Conservation (phyloP, 2,888 invertebrate genomes). For the Drosophila neotestacea region DNA sequence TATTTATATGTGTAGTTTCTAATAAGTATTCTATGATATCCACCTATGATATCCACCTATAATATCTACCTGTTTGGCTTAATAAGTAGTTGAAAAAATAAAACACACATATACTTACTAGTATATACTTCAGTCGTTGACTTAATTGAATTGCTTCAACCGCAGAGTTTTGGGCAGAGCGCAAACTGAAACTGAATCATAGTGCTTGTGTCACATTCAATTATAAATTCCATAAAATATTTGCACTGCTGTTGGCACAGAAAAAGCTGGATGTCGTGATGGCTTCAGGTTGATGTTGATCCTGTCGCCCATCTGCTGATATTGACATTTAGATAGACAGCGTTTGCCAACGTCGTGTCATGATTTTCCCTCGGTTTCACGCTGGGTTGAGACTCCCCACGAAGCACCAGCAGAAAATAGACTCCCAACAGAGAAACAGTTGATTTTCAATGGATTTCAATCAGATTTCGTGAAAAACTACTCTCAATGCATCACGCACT, state of each 20-base stretch:
- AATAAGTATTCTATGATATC: conserved; percentile 14
- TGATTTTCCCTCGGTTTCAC: conserved; percentile 25
- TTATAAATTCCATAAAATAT: conserved; percentile 60
- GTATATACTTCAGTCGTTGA: conserved; percentile 3
- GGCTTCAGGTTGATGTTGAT: conserved; percentile 46
- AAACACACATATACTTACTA: neutral
- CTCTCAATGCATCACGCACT: neutral
- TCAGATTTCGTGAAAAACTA: conserved; percentile 9
- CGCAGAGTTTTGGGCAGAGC: conserved; percentile 24
- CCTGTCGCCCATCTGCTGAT: conserved; percentile 54
- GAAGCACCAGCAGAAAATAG: conserved; percentile 2
- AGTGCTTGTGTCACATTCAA: conserved; percentile 36
- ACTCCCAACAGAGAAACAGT: neutral
- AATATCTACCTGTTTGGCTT: neutral
- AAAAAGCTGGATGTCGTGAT: conserved; percentile 19
- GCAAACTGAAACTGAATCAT: conserved; percentile 25
- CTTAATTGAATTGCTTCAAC: conserved; percentile 68
- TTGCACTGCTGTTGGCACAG: conserved; percentile 30
- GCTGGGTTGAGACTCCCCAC: conserved; percentile 26
- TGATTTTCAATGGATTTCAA: conserved; percentile 30
- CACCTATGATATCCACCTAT: conserved; percentile 23
- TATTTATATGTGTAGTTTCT: conserved; percentile 40
- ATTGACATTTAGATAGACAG: conserved; percentile 76
- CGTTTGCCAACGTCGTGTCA: conserved; percentile 31
- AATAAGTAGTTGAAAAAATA: conserved; percentile 24